phyloP scores from a whole-genome alignment of 2,113 vertebrate genomes.

The Entomyzon cyanotis region DNA sequence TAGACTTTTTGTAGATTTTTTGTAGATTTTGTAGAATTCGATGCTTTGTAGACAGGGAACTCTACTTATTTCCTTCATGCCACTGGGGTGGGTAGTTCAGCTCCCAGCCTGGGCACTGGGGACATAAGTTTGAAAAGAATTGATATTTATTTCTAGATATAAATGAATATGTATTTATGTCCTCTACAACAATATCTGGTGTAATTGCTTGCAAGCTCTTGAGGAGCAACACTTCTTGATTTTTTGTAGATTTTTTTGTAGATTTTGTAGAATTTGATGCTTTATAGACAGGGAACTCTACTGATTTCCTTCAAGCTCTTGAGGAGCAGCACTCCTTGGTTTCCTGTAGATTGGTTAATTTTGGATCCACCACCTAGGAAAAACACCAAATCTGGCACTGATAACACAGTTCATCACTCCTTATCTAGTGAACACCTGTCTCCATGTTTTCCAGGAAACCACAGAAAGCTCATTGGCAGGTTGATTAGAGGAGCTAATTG shows the following conservation, averaged over 20 bases:
- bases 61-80: no score
- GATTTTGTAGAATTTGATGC: no score
- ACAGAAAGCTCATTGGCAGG: background rate
- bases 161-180: background rate
- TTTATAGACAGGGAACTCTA: no score
- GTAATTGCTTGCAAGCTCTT: background rate
- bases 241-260: background rate
- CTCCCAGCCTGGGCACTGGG: background rate
- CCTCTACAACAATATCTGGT: background rate
- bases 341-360: background rate
- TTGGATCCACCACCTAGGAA: background rate
- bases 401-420: background rate
- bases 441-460: background rate
- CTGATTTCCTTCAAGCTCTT: background rate
- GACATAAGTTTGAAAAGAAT: background rate
- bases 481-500: background rate
- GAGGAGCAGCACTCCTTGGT: background rate
- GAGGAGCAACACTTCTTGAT: background rate
- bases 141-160: background rate
- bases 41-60: no score
- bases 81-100: no score
- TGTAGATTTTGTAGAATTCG: no score
- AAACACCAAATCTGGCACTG: rapidly evolving
- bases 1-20: no score
- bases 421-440: background rate